A percentile compares a stretch with the other conserved stretches of the same genome.
Evolutionary conservation across 2,888 invertebrate genomes (phyloP).

Genomic region (Rambutsinella grinnellia): DNA sequence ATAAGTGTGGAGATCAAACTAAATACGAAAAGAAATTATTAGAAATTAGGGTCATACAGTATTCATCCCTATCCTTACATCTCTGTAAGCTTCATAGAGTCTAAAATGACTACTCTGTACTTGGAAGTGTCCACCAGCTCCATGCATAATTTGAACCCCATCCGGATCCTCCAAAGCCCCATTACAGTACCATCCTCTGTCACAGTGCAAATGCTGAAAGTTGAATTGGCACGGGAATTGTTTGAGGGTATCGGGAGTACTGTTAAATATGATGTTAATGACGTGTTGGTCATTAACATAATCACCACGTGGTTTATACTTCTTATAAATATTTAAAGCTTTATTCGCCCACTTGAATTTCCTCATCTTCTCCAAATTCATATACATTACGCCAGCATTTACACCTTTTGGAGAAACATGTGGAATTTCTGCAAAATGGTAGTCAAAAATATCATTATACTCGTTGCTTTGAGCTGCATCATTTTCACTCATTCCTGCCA

Average conservation of each 20-base stretch:
- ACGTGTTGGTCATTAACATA: slow-evolving; percentile 3
- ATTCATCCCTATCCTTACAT: too few species aligned
- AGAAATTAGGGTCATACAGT: too few species aligned
- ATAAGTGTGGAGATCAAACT: too few species aligned
- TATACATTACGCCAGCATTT: slow-evolving; percentile 23
- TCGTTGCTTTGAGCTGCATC: slow-evolving; percentile 1
- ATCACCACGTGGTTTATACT: neutral
- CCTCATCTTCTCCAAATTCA: slow-evolving; percentile 30
- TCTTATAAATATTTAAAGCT: neutral
- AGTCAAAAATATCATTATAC: neutral
- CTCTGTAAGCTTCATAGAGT: too few species aligned
- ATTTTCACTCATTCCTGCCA: neutral
- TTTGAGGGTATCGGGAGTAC: neutral
- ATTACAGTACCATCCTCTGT: neutral
- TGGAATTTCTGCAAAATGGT: slow-evolving; percentile 9
- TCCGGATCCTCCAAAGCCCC: slow-evolving; percentile 5
- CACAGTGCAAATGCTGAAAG: slow-evolving; percentile 32
- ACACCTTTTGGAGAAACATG: slow-evolving; percentile 22
- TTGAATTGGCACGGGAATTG: slow-evolving; percentile 16
- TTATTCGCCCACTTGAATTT: slow-evolving; percentile 4
- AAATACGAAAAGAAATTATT: too few species aligned
- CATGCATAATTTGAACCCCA: slow-evolving; percentile 19
- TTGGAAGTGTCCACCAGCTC: slow-evolving; percentile 13
- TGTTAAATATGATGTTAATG: slow-evolving; percentile 10
- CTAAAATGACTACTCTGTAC: too few species aligned